Base-by-base conservation (phyloP, 1,140 invertebrate genomes). In the Adelges cooleyi region DNA sequence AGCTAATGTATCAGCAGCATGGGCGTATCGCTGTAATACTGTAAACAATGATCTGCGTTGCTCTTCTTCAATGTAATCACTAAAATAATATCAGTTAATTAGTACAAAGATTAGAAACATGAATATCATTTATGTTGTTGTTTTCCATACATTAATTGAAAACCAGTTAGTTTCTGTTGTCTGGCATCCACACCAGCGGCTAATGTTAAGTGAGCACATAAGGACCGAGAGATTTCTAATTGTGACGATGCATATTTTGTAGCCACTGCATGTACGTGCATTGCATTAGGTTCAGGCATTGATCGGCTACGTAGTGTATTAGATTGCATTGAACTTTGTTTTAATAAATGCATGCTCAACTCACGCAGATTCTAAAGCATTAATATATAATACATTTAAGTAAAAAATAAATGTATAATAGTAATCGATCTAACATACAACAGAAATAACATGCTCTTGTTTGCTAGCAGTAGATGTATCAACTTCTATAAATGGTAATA, bases 381-480 rank as follows among this genome's bases (percentile, higher is more conserved):
- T 22, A 23, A 48, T 9, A 48, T 50, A 49, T 50, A 48, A n/a
- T 25, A n/a, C n/a, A n/a, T n/a, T n/a, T n/a, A 4, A 22, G 20
- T 48, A n/a, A 48, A 6, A 48, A 22, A n/a, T 48, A 6, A 33
- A 6, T 33, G 29, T 6, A 6, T 6, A 33, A 33, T 33, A 33
- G 11, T 6, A 33, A 6, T 33, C 5, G 29, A 33, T 33, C 5
- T 6, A 33, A 44, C 18, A 20, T 69, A 86, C 85, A 72, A 90
- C 88, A 1, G 87, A 88, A 3, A 90, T 86, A 36, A 91, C 82
- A 74, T 92, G 87, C 69, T 92, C 88, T 71, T 90, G 87, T 70
- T 88, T 87, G 68, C 86, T 89, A 11, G 88, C 88, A 4, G 88
- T 90, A 70, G 87, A 90, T 25, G 82, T 86, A 74, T 92, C 88